Conservation (phyloP, 2,113 vertebrate species). For the Setophaga coronata region DNA sequence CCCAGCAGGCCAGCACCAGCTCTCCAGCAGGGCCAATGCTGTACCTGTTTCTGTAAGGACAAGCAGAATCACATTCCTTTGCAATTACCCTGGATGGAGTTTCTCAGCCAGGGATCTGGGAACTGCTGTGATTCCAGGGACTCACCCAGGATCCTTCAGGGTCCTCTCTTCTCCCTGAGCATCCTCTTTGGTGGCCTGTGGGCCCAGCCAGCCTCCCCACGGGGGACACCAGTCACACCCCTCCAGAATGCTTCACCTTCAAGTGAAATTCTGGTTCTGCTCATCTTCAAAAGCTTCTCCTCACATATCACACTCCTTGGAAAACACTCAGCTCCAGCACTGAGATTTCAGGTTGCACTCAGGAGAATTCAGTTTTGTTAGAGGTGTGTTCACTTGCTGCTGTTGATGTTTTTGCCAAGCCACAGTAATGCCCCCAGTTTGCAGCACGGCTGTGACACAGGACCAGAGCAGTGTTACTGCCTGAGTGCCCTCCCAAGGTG, state of each 20-base stretch:
- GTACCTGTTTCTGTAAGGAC: not conserved
- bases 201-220: not conserved
- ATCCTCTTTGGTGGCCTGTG: rapidly evolving
- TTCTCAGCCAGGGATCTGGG: not conserved
- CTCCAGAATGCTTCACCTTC: not conserved
- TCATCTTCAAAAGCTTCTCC: not conserved
- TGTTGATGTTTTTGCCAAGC: not conserved
- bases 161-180: not conserved
- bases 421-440: rapidly evolving
- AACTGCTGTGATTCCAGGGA: rapidly evolving
- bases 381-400: not conserved
- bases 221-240: too few relatives aligned
- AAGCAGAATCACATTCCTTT: not conserved
- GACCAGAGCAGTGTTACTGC: rapidly evolving
- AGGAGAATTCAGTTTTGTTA: not conserved
- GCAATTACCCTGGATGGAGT: not conserved
- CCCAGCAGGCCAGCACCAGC: not conserved
- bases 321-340: not conserved
- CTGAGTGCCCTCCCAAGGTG: not conserved
- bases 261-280: not conserved
- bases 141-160: not conserved
- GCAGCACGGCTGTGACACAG: not conserved
- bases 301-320: not conserved
- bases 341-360: not conserved
- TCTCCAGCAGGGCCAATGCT: not conserved